Evolutionary conservation across 1,140 invertebrate species (phyloP).

Genomic region (Chionoecetes opilio): DNA sequence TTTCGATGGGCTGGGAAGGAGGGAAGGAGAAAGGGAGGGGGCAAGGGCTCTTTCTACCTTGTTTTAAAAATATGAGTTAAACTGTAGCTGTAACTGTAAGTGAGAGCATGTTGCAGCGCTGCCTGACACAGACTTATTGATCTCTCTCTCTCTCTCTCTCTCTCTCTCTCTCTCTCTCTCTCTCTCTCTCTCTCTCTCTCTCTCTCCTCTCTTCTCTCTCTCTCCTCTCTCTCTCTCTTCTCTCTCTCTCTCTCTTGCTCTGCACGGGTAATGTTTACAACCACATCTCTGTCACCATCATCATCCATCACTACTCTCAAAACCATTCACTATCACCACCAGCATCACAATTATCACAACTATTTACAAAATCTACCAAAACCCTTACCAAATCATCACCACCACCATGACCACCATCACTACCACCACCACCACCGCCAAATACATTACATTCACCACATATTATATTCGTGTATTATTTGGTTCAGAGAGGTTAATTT

Average conservation of each 20-base stretch:
- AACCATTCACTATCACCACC: not conserved
- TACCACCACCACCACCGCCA: not conserved
- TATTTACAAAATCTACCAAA: no score
- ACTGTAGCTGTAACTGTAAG: not conserved
- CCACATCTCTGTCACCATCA: not conserved
- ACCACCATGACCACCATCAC: not conserved
- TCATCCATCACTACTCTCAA: not conserved
- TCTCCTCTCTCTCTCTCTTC: not conserved
- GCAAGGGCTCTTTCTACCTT: not conserved
- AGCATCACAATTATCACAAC: not conserved
- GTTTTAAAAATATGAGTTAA: slow-evolving; percentile 1
- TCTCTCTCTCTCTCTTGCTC: not conserved
- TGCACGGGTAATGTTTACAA: not conserved
- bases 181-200: slow-evolving; percentile 3
- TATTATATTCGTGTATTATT: not conserved
- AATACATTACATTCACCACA: not conserved
- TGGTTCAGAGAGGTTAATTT: not conserved
- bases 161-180: slow-evolving; percentile 17
- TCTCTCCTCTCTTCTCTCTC: not conserved
- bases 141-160: slow-evolving; percentile 27
- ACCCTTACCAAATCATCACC: not conserved
- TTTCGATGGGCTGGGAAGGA: not conserved
- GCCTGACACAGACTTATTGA: not conserved
- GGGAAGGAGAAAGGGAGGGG: no score
- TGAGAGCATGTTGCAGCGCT: slow-evolving; percentile 16